Conservation (phyloP, 1,140 invertebrate species). For the Drosophila punjabiensis region DNA sequence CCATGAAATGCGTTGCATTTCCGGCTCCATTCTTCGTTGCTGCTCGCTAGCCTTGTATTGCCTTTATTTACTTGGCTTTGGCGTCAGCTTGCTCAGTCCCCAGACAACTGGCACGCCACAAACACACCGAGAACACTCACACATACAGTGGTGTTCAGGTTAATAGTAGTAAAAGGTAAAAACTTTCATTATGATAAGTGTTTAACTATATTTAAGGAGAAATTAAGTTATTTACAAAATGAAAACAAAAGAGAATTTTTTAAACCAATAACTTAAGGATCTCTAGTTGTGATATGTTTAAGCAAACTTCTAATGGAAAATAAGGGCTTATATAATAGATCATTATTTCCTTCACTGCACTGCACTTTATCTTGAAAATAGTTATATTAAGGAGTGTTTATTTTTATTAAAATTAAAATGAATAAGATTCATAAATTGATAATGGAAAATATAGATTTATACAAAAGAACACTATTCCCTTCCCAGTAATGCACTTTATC, state of each 20-base stretch:
- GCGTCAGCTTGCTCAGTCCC: slow-evolving; percentile 36
- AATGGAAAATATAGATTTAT: background rate
- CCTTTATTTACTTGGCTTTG: slow-evolving; percentile 53
- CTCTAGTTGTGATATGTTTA: background rate
- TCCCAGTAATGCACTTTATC: background rate
- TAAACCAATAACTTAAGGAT: background rate
- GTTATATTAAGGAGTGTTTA: too few species aligned
- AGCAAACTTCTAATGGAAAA: too few species aligned
- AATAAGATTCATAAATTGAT: too few species aligned
- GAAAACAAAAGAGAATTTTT: background rate
- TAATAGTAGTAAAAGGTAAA: background rate
- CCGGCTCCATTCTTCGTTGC: slow-evolving; percentile 20
- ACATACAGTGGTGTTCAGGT: background rate
- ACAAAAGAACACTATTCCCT: too few species aligned
- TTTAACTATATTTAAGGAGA: background rate
- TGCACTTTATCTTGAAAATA: too few species aligned
- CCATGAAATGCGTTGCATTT: slow-evolving; percentile 60
- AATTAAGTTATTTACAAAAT: background rate
- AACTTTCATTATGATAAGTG: background rate
- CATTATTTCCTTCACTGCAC: too few species aligned
- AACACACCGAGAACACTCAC: slow-evolving; percentile 2
- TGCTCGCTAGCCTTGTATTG: slow-evolving; percentile 18
- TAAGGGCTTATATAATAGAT: too few species aligned
- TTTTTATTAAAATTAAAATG: too few species aligned
- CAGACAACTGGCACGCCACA: slow-evolving; percentile 12